Percentiles rank a stretch among this genome's conserved stretches.
Conservation (phyloP, 2,797 vertebrate species). For the Gallinago solitaria region DNA sequence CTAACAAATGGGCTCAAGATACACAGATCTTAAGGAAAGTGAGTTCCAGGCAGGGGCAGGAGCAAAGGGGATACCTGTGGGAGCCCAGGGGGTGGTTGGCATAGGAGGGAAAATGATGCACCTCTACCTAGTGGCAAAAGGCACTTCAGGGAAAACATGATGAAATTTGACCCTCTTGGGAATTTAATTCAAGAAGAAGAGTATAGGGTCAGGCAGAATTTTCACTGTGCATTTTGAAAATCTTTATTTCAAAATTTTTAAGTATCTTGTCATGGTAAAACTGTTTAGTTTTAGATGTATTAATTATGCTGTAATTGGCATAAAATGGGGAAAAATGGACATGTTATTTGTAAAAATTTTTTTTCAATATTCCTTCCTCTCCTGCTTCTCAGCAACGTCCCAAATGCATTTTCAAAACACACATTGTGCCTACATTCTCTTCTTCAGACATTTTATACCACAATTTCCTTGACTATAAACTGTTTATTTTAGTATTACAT, state of each 20-base stretch:
- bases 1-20: background rate
- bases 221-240: background rate
- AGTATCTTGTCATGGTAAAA: background rate
- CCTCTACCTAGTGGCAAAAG: background rate
- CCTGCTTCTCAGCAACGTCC: background rate
- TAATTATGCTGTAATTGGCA: background rate
- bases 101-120: rapidly evolving
- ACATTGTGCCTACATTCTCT: background rate
- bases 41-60: rapidly evolving
- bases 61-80: rapidly evolving
- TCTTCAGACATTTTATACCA: conserved; percentile 32
- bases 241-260: background rate
- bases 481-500: conserved; percentile 8
- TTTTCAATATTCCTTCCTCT: background rate
- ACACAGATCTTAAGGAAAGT: background rate
- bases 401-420: background rate
- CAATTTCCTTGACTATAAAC: conserved; percentile 31
- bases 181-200: background rate
- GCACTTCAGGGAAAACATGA: background rate
- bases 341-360: background rate
- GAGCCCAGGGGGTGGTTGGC: background rate
- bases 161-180: background rate
- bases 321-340: background rate
- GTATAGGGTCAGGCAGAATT: background rate
- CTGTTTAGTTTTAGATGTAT: background rate